phyloP scores from a whole-genome alignment of 1,140 invertebrate species.

The Lordiphosa stackelbergi region DNA sequence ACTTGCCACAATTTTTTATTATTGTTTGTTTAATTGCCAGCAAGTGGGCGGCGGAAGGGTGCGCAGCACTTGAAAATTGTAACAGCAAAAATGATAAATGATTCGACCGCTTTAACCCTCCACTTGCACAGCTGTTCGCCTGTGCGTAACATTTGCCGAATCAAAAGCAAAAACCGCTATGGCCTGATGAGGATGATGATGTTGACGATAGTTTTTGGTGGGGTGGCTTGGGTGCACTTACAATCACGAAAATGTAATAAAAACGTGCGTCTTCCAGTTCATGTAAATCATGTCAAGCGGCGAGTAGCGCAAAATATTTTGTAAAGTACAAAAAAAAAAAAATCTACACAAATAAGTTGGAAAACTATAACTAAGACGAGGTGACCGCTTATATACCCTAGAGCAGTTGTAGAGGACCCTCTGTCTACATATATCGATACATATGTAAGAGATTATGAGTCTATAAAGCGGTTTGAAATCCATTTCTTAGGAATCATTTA shows the following conservation, averaged over 20 bases:
- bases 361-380: not conserved
- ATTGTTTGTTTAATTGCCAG: slow-evolving; percentile 68
- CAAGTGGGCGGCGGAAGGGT: slow-evolving; percentile 41
- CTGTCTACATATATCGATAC: too few species aligned
- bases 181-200: slow-evolving; percentile 10
- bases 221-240: slow-evolving; percentile 56
- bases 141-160: slow-evolving; percentile 61
- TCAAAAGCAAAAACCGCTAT: slow-evolving; percentile 49
- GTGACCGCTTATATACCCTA: not conserved
- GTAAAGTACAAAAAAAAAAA: slow-evolving; percentile 26
- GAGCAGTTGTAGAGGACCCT: not conserved
- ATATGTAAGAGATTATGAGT: too few species aligned
- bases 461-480: too few species aligned
- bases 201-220: slow-evolving; percentile 1
- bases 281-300: slow-evolving; percentile 72
- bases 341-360: slow-evolving; percentile 20
- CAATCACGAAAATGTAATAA: slow-evolving; percentile 73
- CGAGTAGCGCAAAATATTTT: slow-evolving; percentile 69
- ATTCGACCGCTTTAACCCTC: slow-evolving; percentile 59
- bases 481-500: too few species aligned
- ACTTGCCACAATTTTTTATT: slow-evolving; percentile 50
- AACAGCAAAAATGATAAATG: slow-evolving; percentile 70
- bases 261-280: slow-evolving; percentile 69
- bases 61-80: slow-evolving; percentile 64
- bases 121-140: slow-evolving; percentile 63